Conservation (phyloP, 2,797 vertebrate species). For the Clarias fuscus region DNA sequence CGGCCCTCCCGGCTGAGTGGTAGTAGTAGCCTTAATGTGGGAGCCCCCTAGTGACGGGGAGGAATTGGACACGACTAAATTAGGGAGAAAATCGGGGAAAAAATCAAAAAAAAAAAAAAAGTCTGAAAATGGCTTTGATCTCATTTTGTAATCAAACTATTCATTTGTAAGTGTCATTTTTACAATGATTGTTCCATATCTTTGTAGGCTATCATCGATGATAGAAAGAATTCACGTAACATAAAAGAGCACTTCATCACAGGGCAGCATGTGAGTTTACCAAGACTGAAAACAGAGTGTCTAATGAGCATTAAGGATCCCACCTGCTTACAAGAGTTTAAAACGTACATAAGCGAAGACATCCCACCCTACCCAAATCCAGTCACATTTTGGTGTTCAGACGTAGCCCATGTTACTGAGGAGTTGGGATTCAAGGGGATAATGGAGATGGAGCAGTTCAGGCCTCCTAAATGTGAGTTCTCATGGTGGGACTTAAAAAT, state of each 20-base stretch:
- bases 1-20: too few relatives aligned
- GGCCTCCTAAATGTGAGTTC: neutral
- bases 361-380: conserved; percentile 38
- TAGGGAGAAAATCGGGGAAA: too few relatives aligned
- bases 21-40: too few relatives aligned
- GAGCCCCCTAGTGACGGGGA: too few relatives aligned
- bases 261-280: neutral
- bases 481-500: conserved; percentile 44
- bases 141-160: too few relatives aligned
- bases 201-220: neutral
- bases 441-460: conserved; percentile 4
- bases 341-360: neutral
- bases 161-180: too few relatives aligned
- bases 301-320: too few relatives aligned
- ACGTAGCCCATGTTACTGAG: conserved; percentile 42
- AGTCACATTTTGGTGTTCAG: conserved; percentile 34
- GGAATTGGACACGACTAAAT: too few relatives aligned
- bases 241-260: neutral
- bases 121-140: too few relatives aligned
- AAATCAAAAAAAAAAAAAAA: too few relatives aligned
- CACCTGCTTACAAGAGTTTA: too few relatives aligned
- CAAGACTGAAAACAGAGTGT: neutral
- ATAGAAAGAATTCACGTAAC: neutral
- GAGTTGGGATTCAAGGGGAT: neutral
- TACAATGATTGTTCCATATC: too few relatives aligned